Conservation (phyloP, 2,797 vertebrate genomes). For the Lindbergichthys nudifrons region DNA sequence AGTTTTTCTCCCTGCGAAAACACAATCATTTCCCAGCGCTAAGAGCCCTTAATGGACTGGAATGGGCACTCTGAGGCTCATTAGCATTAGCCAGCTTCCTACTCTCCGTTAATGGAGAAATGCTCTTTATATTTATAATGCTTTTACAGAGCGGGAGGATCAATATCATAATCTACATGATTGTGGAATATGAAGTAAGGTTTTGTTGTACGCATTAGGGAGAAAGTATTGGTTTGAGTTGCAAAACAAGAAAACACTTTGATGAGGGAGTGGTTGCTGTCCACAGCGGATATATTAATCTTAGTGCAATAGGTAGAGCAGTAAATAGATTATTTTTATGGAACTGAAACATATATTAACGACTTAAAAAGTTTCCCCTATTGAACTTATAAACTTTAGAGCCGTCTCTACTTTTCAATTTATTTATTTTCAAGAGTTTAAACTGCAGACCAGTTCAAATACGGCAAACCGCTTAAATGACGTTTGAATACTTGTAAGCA, state of each 20-base stretch:
- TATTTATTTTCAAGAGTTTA: neutral
- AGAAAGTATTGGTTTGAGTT: conserved; percentile 81
- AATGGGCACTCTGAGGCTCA: conserved; percentile 86
- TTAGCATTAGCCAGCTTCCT: conserved; percentile 86
- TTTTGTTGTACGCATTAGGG: conserved; percentile 76
- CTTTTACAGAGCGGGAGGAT: conserved; percentile 82
- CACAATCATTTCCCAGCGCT: conserved; percentile 83
- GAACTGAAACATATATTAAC: conserved; percentile 34
- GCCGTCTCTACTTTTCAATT: neutral
- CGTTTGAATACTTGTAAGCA: neutral
- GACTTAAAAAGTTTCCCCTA: conserved; percentile 32
- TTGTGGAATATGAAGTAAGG: conserved; percentile 83
- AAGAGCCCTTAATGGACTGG: conserved; percentile 86
- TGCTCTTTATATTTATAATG: conserved; percentile 86
- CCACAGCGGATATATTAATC: conserved; percentile 51
- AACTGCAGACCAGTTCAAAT: neutral
- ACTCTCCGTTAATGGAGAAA: conserved; percentile 82
- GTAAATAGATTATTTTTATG: conserved; percentile 40
- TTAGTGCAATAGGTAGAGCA: conserved; percentile 49
- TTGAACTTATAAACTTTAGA: conserved; percentile 38
- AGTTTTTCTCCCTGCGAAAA: conserved; percentile 80
- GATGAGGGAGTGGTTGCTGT: conserved; percentile 71
- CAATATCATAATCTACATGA: conserved; percentile 84
- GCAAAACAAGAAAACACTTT: conserved; percentile 81
- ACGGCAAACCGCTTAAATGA: neutral